Base-by-base conservation (phyloP, 2,797 vertebrate genomes). In the Cryptoblepharus egeriae region DNA sequence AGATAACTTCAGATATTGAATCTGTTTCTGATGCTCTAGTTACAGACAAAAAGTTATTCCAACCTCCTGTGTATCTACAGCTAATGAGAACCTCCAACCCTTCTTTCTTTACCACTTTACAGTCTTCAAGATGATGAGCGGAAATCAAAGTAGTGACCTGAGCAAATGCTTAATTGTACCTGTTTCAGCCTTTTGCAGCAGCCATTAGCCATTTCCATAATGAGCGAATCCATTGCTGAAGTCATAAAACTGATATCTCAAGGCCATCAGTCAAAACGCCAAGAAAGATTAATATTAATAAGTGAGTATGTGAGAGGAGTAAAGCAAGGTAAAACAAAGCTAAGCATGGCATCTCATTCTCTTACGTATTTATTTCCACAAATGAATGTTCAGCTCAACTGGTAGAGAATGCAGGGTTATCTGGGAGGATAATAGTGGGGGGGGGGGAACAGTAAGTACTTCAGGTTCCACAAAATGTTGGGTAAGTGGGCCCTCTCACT, bases 271-370 rank as follows among this genome's bases (percentile, higher is more conserved):
- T 70, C 39, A 70, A 70, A 70, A 70, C 45, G 39, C 68, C 68
- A 70, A 45, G 39, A 70, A 28, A 70, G 42, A 70, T 70, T 70
- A 70, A 70, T 70, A 70, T 70, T 70, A 70, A 70, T 70, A 70
- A 28, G 68, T n/a, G 28, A 45, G 22, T 30, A 64, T 64, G 13
- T 64, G 61, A 30, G 28, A 64, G n/a, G 28, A 64, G n/a, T 8
- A 64, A n/a, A 28, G n/a, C 10, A 42, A 9, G 39, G 39, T 42
- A 42, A 42, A 42, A 9, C 9, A 9, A 42, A 42, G 57, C 3
- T 6, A 58, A 24, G 57, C 57, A 24, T 24, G 5, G 57, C 6
- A 24, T 58, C 57, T 24, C 4, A 5, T 22, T 57, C 8, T 22
- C 20, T 18, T 57, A 10, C 16, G 4, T 57, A 6, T 22, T 18